Evolutionary conservation across 2,888 invertebrate genomes (phyloP).

Genomic region (Cantharis rufa): DNA sequence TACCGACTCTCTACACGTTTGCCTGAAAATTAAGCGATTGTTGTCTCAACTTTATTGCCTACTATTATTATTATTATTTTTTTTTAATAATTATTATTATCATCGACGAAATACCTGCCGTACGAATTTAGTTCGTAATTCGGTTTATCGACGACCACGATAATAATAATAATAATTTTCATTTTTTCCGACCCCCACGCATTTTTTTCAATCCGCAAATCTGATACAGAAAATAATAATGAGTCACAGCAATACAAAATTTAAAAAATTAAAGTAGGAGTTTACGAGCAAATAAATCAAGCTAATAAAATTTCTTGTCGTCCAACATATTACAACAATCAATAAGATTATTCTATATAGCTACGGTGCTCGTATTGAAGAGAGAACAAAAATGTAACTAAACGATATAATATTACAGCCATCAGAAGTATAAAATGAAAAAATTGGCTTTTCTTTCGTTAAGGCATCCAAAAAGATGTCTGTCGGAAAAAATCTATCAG

Average conservation of each 20-base stretch:
- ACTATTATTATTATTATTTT: not conserved
- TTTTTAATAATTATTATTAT: not conserved
- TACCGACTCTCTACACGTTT: conserved; percentile 16
- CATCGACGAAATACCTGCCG: not conserved
- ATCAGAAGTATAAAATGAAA: too few relatives aligned
- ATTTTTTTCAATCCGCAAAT: not conserved
- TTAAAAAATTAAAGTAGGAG: not conserved
- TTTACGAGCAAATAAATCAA: not conserved
- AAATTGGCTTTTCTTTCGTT: too few relatives aligned
- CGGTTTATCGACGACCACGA: not conserved
- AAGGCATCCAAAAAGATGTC: too few relatives aligned
- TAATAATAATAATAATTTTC: not conserved
- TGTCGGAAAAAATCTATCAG: too few relatives aligned
- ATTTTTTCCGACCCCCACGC: not conserved
- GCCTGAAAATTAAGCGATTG: conserved; percentile 28
- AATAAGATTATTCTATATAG: not conserved
- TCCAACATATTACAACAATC: not conserved
- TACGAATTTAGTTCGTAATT: not conserved
- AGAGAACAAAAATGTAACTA: not conserved
- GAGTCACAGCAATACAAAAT: not conserved
- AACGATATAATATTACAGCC: too few relatives aligned
- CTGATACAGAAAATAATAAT: not conserved
- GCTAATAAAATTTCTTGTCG: not conserved
- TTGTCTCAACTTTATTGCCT: conserved; percentile 26
- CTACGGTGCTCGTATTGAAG: not conserved